Conservation (phyloP, 2,797 vertebrate genomes). For the Pipistrellus nathusii region DNA sequence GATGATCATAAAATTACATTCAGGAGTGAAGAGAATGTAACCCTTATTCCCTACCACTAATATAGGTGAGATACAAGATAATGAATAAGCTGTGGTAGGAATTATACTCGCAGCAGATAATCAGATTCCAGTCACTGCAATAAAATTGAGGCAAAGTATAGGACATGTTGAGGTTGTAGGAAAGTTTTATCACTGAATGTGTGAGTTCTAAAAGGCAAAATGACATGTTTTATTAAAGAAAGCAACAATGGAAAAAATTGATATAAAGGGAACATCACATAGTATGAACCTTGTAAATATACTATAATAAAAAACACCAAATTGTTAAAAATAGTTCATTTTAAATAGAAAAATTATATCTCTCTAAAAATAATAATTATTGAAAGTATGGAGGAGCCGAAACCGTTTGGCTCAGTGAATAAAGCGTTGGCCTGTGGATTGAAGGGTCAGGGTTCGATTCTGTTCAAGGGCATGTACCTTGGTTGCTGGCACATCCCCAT, state of each 20-base stretch:
- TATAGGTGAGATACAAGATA: neutral
- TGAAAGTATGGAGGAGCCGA: neutral
- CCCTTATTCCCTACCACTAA: neutral
- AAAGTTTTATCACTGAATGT: neutral
- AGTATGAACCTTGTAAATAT: neutral
- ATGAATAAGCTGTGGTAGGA: neutral
- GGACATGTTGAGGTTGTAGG: neutral
- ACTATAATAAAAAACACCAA: neutral
- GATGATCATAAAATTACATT: conserved; percentile 61
- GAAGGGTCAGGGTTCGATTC: too few relatives aligned
- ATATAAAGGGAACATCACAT: neutral
- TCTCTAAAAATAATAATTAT: neutral
- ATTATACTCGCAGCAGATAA: conserved; percentile 6
- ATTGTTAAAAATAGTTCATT: neutral
- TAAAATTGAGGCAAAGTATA: neutral
- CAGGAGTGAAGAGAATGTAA: conserved; percentile 6
- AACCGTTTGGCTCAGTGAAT: too few relatives aligned
- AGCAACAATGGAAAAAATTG: neutral
- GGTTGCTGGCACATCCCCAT: too few relatives aligned
- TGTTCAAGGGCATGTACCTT: too few relatives aligned
- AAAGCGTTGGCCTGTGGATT: too few relatives aligned
- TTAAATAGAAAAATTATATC: neutral
- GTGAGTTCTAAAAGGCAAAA: neutral
- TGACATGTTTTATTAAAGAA: neutral
- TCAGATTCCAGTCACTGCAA: neutral